These are phyloP conservation scores for Sisor rabdophorus DNA, from an alignment of 2,113 vertebrate species.

Conservation along the genomic window DNA sequence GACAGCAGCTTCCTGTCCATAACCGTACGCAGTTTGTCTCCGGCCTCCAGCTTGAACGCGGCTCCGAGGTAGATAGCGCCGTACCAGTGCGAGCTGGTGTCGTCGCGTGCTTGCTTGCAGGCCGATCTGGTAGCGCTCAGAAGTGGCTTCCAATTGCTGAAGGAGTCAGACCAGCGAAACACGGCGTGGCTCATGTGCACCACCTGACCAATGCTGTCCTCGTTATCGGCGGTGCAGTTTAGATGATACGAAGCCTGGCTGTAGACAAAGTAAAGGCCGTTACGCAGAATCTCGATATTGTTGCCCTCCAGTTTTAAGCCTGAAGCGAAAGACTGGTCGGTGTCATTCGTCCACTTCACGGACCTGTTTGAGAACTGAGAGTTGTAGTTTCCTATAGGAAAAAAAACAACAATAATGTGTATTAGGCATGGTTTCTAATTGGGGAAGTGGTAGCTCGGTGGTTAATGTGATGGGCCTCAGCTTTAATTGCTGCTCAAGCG, in stretches of 20 bases:
- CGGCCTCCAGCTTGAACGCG: conserved; percentile 57
- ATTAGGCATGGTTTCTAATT: background rate
- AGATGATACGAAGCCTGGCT: conserved; percentile 67
- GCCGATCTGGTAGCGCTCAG: conserved; percentile 57
- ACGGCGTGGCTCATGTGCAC: conserved; percentile 62
- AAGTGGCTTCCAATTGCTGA: conserved; percentile 46
- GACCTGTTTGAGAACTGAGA: fast-evolving
- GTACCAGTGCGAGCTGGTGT: conserved; percentile 44
- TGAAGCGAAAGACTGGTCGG: conserved; percentile 56
- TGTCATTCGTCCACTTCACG: conserved; percentile 52
- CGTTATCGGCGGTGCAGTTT: conserved; percentile 37
- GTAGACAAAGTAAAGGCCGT: conserved; percentile 70
- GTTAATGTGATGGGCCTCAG: no score
- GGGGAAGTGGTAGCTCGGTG: no score
- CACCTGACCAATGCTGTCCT: background rate
- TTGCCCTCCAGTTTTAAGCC: conserved; percentile 55
- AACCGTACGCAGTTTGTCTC: conserved; percentile 56
- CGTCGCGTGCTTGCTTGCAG: conserved; percentile 47
- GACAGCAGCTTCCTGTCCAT: conserved; percentile 44
- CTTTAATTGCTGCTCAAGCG: no score
- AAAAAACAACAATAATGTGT: background rate
- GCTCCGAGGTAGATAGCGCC: conserved; percentile 65
- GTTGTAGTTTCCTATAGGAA: conserved; percentile 55
- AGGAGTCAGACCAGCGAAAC: conserved; percentile 49
- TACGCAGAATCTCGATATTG: conserved; percentile 58